Percentiles rank a stretch among this genome's conserved stretches.
phyloP scores from a whole-genome alignment of 2,888 invertebrate species.

The Drosophila barbarae region DNA sequence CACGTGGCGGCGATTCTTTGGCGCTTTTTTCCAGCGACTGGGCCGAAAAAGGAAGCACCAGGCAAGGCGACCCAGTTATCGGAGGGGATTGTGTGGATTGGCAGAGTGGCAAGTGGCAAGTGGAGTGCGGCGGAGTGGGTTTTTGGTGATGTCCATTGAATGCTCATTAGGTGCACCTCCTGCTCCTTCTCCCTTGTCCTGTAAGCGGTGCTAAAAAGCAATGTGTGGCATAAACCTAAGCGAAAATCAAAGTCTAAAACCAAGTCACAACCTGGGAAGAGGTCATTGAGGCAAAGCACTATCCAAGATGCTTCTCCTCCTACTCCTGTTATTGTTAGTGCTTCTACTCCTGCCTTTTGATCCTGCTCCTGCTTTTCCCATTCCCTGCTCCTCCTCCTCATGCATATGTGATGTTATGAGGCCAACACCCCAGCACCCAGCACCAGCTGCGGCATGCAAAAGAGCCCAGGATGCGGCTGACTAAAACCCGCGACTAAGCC shows the following conservation, averaged over 20 bases:
- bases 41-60: slow-evolving; percentile 5
- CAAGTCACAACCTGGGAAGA: background rate
- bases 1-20: slow-evolving; percentile 29
- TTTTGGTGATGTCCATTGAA: slow-evolving; percentile 9
- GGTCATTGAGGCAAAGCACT: slow-evolving; percentile 9
- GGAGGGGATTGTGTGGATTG: no score
- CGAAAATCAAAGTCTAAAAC: background rate
- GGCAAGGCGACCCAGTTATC: slow-evolving; percentile 16
- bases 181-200: background rate
- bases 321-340: background rate
- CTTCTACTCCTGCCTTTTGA: background rate
- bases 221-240: slow-evolving; percentile 43
- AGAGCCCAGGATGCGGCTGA: slow-evolving; percentile 6
- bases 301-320: slow-evolving; percentile 8
- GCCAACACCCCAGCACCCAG: background rate
- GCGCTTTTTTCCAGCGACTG: slow-evolving; percentile 20
- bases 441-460: slow-evolving; percentile 18
- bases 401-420: slow-evolving; percentile 23
- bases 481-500: slow-evolving; percentile 16
- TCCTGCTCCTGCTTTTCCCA: background rate
- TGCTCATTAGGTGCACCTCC: slow-evolving; percentile 27
- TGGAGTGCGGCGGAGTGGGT: background rate
- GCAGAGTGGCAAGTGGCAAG: background rate
- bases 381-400: slow-evolving; percentile 2
- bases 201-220: slow-evolving; percentile 52